A percentile compares a stretch with the other conserved stretches of the same genome.
These are phyloP conservation scores for Grammomys surdaster DNA, from an alignment of 2,113 vertebrate species.

Conservation along the genomic window DNA sequence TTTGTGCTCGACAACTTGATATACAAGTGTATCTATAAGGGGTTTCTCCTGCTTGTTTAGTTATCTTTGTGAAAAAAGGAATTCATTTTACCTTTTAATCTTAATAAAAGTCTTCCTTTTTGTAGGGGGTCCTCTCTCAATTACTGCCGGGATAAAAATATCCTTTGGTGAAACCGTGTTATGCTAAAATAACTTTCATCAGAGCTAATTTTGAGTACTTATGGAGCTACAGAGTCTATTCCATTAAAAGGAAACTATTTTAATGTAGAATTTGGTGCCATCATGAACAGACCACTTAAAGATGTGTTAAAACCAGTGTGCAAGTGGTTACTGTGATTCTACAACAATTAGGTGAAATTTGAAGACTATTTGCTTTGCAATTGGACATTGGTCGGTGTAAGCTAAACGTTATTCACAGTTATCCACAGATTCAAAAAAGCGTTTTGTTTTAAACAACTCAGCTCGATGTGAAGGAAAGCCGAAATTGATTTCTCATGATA, in stretches of 20 bases:
- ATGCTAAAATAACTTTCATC: neutral
- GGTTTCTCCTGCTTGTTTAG: neutral
- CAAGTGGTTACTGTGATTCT: conserved; percentile 1
- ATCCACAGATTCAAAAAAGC: conserved; percentile 31
- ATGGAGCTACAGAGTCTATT: neutral
- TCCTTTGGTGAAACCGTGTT: neutral
- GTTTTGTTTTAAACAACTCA: conserved; percentile 25
- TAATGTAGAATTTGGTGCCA: conserved; percentile 21
- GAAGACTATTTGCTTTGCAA: conserved; percentile 43
- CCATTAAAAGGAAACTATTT: conserved; percentile 6
- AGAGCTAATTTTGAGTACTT: conserved; percentile 43
- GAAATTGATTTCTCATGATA: neutral
- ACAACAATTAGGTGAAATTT: neutral
- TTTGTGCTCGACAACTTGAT: neutral
- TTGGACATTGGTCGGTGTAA: neutral
- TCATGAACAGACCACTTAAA: conserved; percentile 49
- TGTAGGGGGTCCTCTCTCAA: neutral
- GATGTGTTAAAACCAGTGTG: conserved; percentile 24
- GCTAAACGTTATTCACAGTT: conserved; percentile 10
- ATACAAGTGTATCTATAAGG: neutral
- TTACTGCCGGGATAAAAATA: conserved; percentile 31
- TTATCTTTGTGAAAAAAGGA: conserved; percentile 32
- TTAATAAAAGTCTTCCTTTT: conserved; percentile 21
- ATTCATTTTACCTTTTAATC: conserved; percentile 41
- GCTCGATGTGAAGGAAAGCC: conserved; percentile 33